These are phyloP conservation scores for Rhinophrynus dorsalis DNA, from an alignment of 2,797 vertebrate genomes.

Conservation along the genomic window DNA sequence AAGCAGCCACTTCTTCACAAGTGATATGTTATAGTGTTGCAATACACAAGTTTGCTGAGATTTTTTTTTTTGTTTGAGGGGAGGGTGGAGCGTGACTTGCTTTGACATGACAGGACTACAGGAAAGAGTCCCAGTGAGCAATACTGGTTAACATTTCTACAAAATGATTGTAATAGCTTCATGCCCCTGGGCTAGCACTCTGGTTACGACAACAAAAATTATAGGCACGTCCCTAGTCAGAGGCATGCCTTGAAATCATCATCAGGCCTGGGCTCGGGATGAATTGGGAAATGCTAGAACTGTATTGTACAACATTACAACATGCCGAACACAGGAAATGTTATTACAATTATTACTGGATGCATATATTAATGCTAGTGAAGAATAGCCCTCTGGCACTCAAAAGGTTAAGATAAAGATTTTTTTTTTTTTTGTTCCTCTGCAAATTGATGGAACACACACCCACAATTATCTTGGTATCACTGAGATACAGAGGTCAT, in stretches of 20 bases:
- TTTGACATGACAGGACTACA: constrained; percentile 52
- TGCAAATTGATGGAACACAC: too few relatives aligned
- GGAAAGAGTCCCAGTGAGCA: constrained; percentile 14
- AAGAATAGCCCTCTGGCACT: too few relatives aligned
- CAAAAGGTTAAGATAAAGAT: too few relatives aligned
- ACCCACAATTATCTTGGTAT: too few relatives aligned
- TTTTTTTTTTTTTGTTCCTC: too few relatives aligned
- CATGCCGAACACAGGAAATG: too few relatives aligned
- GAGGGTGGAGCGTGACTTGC: constrained; percentile 60
- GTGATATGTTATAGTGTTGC: not conserved
- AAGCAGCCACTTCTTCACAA: constrained; percentile 19
- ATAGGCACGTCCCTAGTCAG: constrained; percentile 4
- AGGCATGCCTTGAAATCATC: constrained; percentile 20
- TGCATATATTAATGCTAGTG: too few relatives aligned
- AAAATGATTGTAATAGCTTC: constrained; percentile 8
- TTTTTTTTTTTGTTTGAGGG: constrained; percentile 28
- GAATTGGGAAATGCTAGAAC: not conserved
- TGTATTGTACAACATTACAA: too few relatives aligned
- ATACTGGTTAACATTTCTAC: not conserved
- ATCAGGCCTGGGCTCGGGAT: constrained; percentile 3
- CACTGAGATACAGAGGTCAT: too few relatives aligned
- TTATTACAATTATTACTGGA: too few relatives aligned
- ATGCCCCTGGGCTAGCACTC: constrained; percentile 19
- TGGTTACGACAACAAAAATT: constrained; percentile 5
- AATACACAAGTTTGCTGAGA: not conserved